Base-by-base conservation (phyloP, 2,113 vertebrate genomes). In the Etheostoma spectabile region DNA sequence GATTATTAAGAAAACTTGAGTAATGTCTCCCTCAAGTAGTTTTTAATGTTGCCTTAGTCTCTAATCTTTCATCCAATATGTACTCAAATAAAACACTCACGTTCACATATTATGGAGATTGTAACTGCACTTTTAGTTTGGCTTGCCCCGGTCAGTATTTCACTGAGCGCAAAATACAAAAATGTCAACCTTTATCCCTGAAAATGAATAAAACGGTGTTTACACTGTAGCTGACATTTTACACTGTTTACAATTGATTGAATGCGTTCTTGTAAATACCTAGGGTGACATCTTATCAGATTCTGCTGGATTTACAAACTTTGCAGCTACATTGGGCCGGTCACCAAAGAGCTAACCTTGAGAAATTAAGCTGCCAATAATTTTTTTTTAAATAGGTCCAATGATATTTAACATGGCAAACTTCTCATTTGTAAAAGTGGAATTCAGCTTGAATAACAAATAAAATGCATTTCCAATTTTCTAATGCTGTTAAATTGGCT, bases 151-250 rank as follows among this genome's bases (percentile, higher is more conserved):
- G 27, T 6, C n/a, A 10, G 27, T 18, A 13, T 19, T 2, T 15
- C 5, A 33, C 21, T 42, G 30, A 76, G 19, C 19, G 63, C 30
- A 46, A 48, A 65, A 84, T 45, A 12, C 18, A 22, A 42, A 62
- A 83, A 60, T 19, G 53, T 21, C 8, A 59, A 0, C 8, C 12
- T 12, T 51, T 24, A 48, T 56, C 21, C 3, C 24, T 76, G 27
- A 67, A 70, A 85, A 46, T 60, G 15, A 77, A 33, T 77, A 42
- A 49, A 27, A 18, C 22, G 0, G 49, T 78, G 49, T 67, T 79
- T 62, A 80, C 61, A 73, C 22, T 3, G 57, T 77, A 74, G 45
- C 63, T 74, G 62, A 53, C 35, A 63, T 84, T 77, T 77, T 24
- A 77, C 80, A 38, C 8, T 1, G 57, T 53, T 74, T 15, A 19